Evolutionary conservation across 2,113 vertebrate species (phyloP), one percentile per base, ranked within the genome.

Genomic region (Phoxinus phoxinus): DNA sequence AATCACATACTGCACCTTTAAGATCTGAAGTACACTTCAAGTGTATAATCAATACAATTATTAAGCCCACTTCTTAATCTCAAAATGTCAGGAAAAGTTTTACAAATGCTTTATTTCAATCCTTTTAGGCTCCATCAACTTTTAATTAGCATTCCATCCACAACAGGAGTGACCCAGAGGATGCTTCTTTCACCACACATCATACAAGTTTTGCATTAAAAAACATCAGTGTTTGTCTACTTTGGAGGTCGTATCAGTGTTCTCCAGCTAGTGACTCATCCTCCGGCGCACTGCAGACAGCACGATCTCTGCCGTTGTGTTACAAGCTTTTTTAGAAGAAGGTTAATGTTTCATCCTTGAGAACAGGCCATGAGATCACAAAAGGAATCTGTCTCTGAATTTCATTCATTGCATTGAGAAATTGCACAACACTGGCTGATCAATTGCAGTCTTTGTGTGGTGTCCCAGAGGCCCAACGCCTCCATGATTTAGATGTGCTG

Each of bases 301-400:
- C 21, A 13, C 1, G 11, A 6, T 6, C 11, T 41, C 37, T 15
- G 11, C 10, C 23, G 1, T 7, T 13, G 71, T 73, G 4, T 73
- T 73, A 44, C 23, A n/a, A 44, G 21, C 37, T 73, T 71, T 73
- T 12, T 15, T 25, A n/a, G 23, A 61, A n/a, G 58, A 61, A 61
- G 3, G 59, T 61, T 61, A 73, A 37, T 7, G 19, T 37, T 56
- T 58, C 51, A 78, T 23, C 30, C 51, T 32, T 37, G 10, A 58
- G 74, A 78, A 78, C 9, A 78, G 30, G 21, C 30, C 27, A n/a
- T 37, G 53, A 41, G 19, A 78, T 11, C 12, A 25, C 44, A 79
- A 79, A 80, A 61, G 7, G 32, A 79, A 61, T 41, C 77, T 27
- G 23, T 59, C 21, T 78, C 1, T 59, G 30, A 78, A 25, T 78